Evolutionary conservation across 2,113 vertebrate genomes (phyloP).

Genomic region (Planiliza haematocheilus): DNA sequence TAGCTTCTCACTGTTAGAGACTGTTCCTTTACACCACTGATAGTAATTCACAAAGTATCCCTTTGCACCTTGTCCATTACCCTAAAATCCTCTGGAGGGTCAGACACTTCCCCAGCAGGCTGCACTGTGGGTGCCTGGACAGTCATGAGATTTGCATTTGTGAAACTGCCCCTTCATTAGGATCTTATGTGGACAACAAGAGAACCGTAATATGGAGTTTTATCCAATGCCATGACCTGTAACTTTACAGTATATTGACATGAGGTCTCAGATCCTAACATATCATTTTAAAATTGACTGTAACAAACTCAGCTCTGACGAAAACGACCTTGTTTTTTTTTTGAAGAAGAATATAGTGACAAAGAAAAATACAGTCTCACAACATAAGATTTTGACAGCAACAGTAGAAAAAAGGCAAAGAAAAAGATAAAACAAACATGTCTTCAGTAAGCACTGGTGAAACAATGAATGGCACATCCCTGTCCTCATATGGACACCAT

Average conservation of each 20-base stretch:
- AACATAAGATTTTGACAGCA: slow-evolving; percentile 38
- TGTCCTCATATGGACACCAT: slow-evolving; percentile 36
- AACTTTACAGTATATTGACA: slow-evolving; percentile 26
- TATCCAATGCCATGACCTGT: background rate
- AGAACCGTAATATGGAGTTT: background rate
- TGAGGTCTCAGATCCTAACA: slow-evolving; percentile 21
- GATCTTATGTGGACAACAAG: slow-evolving; percentile 24
- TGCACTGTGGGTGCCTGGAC: background rate
- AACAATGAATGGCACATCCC: slow-evolving; percentile 68
- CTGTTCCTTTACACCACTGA: background rate
- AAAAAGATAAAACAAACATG: slow-evolving; percentile 20
- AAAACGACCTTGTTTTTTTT: slow-evolving; percentile 20
- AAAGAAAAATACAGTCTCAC: slow-evolving; percentile 27
- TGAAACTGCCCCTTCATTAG: slow-evolving; percentile 11
- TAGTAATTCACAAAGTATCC: background rate
- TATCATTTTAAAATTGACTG: slow-evolving; percentile 43
- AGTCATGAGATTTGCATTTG: slow-evolving; percentile 16
- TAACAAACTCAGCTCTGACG: slow-evolving; percentile 32
- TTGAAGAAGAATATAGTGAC: slow-evolving; percentile 32
- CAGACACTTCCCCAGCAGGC: too few relatives aligned
- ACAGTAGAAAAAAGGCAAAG: slow-evolving; percentile 56
- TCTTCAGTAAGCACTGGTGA: slow-evolving; percentile 57
- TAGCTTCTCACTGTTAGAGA: background rate
- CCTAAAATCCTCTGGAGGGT: background rate
- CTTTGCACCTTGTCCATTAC: background rate